A percentile compares a stretch with the other conserved stretches of the same genome.
phyloP scores from a whole-genome alignment of 2,888 invertebrate genomes.

The Napeogenes sylphis region DNA sequence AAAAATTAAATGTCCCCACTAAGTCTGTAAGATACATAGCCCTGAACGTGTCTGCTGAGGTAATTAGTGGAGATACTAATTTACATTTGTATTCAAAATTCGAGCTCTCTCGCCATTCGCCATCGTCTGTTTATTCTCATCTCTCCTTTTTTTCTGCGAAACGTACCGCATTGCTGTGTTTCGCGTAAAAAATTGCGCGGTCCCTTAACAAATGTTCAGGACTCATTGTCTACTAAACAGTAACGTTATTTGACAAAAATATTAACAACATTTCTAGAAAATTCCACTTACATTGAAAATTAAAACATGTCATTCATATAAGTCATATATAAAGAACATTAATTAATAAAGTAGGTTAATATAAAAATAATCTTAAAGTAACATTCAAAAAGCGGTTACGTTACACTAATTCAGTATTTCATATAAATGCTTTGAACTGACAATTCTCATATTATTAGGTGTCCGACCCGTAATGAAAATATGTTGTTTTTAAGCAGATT shows the following conservation, averaged over 20 bases:
- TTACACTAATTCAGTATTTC: constrained; percentile 1
- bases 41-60: constrained; percentile 70
- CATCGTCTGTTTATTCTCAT: constrained; percentile 77
- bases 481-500: constrained; percentile 75
- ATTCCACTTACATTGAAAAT: constrained; percentile 3
- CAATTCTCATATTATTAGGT: constrained; percentile 21
- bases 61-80: constrained; percentile 79
- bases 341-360: no score
- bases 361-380: background rate
- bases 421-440: constrained; percentile 14
- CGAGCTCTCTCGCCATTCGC: constrained; percentile 74
- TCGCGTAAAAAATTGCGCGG: constrained; percentile 73
- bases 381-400: background rate
- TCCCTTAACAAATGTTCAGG: constrained; percentile 65
- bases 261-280: constrained; percentile 16
- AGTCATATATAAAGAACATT: no score
- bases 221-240: constrained; percentile 60
- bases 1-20: constrained; percentile 66
- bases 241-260: constrained; percentile 31
- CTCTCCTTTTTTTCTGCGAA: constrained; percentile 63
- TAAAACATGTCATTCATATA: no score
- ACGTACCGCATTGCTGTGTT: constrained; percentile 76
- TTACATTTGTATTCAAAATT: constrained; percentile 80
- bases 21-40: constrained; percentile 76
- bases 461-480: constrained; percentile 58